Evolutionary conservation across 2,888 invertebrate genomes (phyloP), one percentile per base, ranked within the genome.

Genomic region (Seladonia tumulorum): DNA sequence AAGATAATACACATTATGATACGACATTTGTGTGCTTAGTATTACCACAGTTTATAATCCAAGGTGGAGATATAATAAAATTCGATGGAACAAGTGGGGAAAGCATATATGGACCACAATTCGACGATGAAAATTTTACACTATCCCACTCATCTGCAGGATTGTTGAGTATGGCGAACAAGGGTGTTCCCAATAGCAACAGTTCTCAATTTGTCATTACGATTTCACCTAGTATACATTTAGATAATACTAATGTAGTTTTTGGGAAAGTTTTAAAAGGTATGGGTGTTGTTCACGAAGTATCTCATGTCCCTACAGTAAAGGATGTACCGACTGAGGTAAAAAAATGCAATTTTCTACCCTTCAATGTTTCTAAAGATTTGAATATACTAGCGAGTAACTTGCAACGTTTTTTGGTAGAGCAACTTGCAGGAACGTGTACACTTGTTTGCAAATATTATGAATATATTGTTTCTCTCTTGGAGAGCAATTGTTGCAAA

Each of bases 171-270:
- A 97, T 98, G 97, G 97, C 97, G 91, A 99, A 97, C 95, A 97
- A 96, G 94, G 99, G 97, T 77, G 94, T 95, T 90, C 96, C 97
- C 22, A 96, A 99, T 94, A 98, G 98, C 14, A 99, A 99, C 94
- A 98, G 98, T 88, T 99, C 99, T 0, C 99, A 99, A 95, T 99
- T 99, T 95, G 98, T 99, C 94, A 98, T 99, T 83, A 97, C 98
- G 0, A 97, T 97, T 0, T 97, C 96, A 1, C 96, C 97, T 2
- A 97, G 98, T 92, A 95, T 96, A 0, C 98, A 98, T 93, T 95
- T 98, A 72, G 97, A 98, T 94, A 97, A 96, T 8, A 97, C 96
- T 25, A 98, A 98, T 94, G 98, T 98, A 3, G 98, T 97, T 42
- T 98, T 98, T 93, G 98, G 98, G 0, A 96, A 96, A 87, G 97